Conservation (phyloP, 1,140 invertebrate genomes). For the Drosophila ercepeae region DNA sequence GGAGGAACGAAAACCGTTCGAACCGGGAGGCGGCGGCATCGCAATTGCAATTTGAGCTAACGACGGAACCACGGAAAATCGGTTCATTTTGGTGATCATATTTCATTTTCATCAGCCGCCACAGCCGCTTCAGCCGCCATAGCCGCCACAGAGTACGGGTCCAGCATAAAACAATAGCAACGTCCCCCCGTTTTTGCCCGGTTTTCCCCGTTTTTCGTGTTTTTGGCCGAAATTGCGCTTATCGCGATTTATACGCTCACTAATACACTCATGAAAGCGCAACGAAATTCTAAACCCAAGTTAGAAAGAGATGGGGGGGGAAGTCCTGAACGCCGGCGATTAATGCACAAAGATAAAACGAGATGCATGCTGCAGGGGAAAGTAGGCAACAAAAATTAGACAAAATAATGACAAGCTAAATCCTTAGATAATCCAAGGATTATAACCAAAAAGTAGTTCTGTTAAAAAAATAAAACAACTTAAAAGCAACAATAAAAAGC, state of each 20-base stretch:
- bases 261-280: slow-evolving; percentile 57
- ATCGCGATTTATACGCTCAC: slow-evolving; percentile 77
- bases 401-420: neutral
- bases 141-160: slow-evolving; percentile 21
- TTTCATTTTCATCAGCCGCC: slow-evolving; percentile 58
- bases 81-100: slow-evolving; percentile 76
- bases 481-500: neutral
- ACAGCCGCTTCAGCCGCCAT: too few relatives aligned
- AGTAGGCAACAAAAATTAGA: neutral
- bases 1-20: slow-evolving; percentile 20
- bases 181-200: slow-evolving; percentile 69
- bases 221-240: slow-evolving; percentile 61
- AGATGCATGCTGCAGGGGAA: neutral
- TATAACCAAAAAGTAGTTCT: neutral
- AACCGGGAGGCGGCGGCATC: slow-evolving; percentile 42
- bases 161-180: slow-evolving; percentile 68
- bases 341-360: slow-evolving; percentile 67
- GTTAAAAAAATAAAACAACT: neutral
- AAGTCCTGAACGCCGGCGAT: slow-evolving; percentile 35
- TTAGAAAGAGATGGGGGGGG: slow-evolving; percentile 7
- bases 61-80: slow-evolving; percentile 51
- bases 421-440: too few relatives aligned
- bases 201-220: slow-evolving; percentile 26
- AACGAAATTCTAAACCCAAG: slow-evolving; percentile 75
- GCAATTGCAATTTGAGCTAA: slow-evolving; percentile 78